These are phyloP conservation scores for Indicator maculatus DNA, from an alignment of 2,113 vertebrate genomes.

Conservation along the genomic window DNA sequence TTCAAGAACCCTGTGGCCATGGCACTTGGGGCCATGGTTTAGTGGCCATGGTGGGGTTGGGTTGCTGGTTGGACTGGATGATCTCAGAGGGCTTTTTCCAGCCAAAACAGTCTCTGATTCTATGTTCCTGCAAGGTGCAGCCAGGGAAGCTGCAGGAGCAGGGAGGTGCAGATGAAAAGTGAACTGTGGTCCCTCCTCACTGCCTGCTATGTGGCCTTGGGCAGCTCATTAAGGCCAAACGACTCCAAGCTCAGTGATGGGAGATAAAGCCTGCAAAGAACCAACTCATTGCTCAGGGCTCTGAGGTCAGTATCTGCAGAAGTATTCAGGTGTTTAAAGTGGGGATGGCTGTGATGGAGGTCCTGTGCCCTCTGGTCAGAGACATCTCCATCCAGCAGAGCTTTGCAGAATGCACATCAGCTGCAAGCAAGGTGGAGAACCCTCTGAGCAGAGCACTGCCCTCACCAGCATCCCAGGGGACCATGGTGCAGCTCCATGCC, in stretches of 20 bases:
- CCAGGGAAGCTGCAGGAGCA: background rate
- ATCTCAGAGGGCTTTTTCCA: too few relatives aligned
- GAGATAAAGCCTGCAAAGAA: background rate
- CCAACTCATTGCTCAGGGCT: background rate
- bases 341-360: background rate
- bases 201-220: background rate
- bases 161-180: fast-evolving
- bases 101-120: too few relatives aligned
- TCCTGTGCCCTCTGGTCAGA: background rate
- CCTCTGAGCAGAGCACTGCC: too few relatives aligned
- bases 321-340: background rate
- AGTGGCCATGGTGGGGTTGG: too few relatives aligned
- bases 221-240: slow-evolving; percentile 22
- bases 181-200: background rate
- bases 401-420: fast-evolving
- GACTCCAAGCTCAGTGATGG: background rate
- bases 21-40: too few relatives aligned
- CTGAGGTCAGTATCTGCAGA: background rate
- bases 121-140: background rate
- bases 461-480: background rate
- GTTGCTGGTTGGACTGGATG: too few relatives aligned
- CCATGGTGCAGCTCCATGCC: fast-evolving
- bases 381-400: background rate
- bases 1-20: too few relatives aligned
- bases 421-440: fast-evolving